Conservation (phyloP, 1,140 invertebrate genomes). For the Ceratosolen fusciceps region DNA sequence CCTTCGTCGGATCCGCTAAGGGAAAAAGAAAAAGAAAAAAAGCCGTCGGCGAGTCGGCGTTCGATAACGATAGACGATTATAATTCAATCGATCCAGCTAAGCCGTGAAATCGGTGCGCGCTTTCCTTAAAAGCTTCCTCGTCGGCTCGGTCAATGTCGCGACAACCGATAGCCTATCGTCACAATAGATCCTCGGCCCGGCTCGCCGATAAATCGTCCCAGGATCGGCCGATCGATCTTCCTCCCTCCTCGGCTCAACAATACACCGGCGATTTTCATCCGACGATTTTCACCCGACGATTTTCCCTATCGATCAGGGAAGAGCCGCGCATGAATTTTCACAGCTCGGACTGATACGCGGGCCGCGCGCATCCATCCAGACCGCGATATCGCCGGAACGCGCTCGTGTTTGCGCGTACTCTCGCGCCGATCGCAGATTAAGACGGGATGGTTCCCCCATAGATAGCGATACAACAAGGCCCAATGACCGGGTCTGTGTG, state of each 20-base stretch:
- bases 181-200: background rate
- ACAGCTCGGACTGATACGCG: background rate
- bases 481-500: background rate
- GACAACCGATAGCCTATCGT: background rate
- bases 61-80: background rate
- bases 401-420: background rate
- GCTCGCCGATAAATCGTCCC: constrained; percentile 33
- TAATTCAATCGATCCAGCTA: background rate
- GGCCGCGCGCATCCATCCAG: background rate
- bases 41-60: background rate
- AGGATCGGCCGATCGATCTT: constrained; percentile 37
- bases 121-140: background rate
- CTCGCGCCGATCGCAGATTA: background rate
- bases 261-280: constrained; percentile 37
- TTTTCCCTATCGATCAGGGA: constrained; percentile 3
- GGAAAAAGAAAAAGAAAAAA: background rate
- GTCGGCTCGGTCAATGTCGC: background rate
- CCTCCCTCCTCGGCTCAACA: background rate
- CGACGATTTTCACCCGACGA: constrained; percentile 17
- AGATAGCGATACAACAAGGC: too few species aligned
- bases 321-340: constrained; percentile 48
- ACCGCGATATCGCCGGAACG: background rate
- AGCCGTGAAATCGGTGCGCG: background rate
- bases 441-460: background rate
- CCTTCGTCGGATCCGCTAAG: background rate